These are phyloP conservation scores for Aplidium turbinatum DNA, from an alignment of 23 tunicate genomes.

Conservation along the genomic window DNA sequence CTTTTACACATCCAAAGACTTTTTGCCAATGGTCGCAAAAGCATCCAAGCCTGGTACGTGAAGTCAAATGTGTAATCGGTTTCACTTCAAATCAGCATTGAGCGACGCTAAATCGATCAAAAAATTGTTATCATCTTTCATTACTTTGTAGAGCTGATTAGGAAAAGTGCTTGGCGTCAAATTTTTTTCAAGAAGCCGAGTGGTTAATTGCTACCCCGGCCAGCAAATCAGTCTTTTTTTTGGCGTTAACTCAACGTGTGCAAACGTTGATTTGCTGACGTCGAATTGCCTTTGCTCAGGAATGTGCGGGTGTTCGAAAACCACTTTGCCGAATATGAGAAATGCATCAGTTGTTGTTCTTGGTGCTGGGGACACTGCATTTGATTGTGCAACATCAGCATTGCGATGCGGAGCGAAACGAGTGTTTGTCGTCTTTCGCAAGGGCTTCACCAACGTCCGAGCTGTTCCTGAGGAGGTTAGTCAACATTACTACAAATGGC, in stretches of 20 bases:
- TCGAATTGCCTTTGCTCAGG: slow-evolving; percentile 27
- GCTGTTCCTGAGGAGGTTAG: slow-evolving; percentile 99
- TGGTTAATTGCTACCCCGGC: no score
- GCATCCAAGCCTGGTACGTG: slow-evolving; percentile 93
- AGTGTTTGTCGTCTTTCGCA: slow-evolving; percentile 97
- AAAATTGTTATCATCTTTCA: no score
- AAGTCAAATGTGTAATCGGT: no score
- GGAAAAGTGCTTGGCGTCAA: no score
- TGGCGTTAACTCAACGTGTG: no score
- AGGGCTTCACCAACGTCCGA: slow-evolving; percentile 94
- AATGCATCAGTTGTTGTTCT: slow-evolving; percentile 77
- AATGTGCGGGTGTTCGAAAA: slow-evolving; percentile 82
- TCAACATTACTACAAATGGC: no score
- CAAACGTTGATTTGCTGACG: not conserved
- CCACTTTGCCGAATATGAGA: slow-evolving; percentile 64
- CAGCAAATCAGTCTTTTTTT: no score
- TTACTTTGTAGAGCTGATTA: no score
- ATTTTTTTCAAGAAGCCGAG: no score
- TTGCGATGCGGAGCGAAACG: slow-evolving; percentile 97
- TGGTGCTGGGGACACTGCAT: slow-evolving; percentile 99
- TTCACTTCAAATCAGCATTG: no score
- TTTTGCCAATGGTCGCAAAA: slow-evolving; percentile 82
- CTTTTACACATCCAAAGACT: slow-evolving; percentile 95
- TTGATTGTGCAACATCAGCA: slow-evolving; percentile 98
- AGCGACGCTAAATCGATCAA: no score